Base-by-base conservation (phyloP, 1,140 invertebrate species). In the Cylas formicarius region DNA sequence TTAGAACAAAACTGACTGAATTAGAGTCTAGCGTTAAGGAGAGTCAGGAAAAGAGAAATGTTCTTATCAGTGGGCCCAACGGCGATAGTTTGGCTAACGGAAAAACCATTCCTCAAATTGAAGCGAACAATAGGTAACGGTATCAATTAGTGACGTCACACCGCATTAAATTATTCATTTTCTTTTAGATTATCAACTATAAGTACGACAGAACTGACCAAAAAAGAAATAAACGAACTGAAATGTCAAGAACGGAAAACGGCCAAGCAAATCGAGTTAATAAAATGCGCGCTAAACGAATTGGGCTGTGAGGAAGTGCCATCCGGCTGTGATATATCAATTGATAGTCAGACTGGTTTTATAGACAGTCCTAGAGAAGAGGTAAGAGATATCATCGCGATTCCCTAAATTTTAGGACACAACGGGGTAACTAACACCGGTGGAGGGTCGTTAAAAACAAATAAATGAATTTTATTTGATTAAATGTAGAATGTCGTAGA, bases 291-390 rank as follows among this genome's bases (percentile, higher is more conserved):
- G n/a, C 67, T 94, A 22, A 84, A 83, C 44, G 81, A 87, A 61
- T 71, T 90, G 4, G 88, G 88, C 21, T 88, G 86, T 53, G 84
- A 89, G 63, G 84, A 89, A 67, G 75, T 86, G 28, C 87, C 88
- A 18, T 80, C 80, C n/a, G 87, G 83, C 31, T 85, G 86, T 61
- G 86, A 90, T 52, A 62, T 84, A 20, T 73, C 77, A 1, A 70
- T 80, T 46, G 79, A 81, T 57, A 70, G 68, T 52, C 67, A 67
- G 48, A 37, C 49, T 13, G 50, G 50, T 27, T 58, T 58, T 46
- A 61, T 60, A 27, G 58, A 44, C 16, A 58, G 56, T 47, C 45
- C 60, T 23, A 50, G 39, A 31, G 60, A 65, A 55, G 56, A 62
- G 52, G 63, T 65, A 56, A 50, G 33, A 26, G 16, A 36, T 22